Percentiles rank a stretch among this genome's conserved stretches.
These are phyloP conservation scores for Aphelocoma coerulescens DNA, from an alignment of 2,113 vertebrate species.

Conservation along the genomic window DNA sequence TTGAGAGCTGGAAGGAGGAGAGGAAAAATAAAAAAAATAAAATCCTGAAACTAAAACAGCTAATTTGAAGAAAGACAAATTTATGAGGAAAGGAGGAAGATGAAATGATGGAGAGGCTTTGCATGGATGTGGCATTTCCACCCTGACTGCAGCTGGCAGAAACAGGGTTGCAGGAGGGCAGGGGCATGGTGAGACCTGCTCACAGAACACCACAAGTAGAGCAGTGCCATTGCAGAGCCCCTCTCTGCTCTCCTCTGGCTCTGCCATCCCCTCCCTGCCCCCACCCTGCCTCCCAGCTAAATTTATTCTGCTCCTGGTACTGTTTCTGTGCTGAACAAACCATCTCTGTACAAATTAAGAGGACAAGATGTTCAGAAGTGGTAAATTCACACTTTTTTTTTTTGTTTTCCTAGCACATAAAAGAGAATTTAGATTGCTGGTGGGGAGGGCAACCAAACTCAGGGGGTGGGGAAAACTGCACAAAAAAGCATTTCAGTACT, in stretches of 20 bases:
- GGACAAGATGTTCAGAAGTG: conserved; percentile 65
- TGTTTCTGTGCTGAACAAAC: conserved; percentile 17
- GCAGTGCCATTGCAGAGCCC: not conserved
- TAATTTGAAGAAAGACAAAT: not conserved
- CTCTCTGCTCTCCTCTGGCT: not conserved
- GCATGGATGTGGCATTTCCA: not conserved
- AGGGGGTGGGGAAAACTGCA: not conserved
- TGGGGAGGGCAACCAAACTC: not conserved
- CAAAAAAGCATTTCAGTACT: not conserved
- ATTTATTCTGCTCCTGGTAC: conserved; percentile 30
- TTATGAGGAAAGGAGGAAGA: not conserved
- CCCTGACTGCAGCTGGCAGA: not conserved
- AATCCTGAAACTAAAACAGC: not conserved
- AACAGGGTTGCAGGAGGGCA: not conserved
- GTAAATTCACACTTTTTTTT: conserved; percentile 46
- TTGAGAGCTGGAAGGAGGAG: not conserved
- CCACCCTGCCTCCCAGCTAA: not conserved
- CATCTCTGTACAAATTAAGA: conserved; percentile 32
- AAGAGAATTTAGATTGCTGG: conserved; percentile 39
- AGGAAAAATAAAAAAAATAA: not conserved
- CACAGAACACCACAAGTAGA: not conserved
- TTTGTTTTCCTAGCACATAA: conserved; percentile 36
- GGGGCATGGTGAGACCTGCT: not conserved
- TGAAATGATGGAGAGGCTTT: not conserved
- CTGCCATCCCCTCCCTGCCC: not conserved